Evolutionary conservation across 2,113 vertebrate species (phyloP).

Genomic region (Delphinus delphis): DNA sequence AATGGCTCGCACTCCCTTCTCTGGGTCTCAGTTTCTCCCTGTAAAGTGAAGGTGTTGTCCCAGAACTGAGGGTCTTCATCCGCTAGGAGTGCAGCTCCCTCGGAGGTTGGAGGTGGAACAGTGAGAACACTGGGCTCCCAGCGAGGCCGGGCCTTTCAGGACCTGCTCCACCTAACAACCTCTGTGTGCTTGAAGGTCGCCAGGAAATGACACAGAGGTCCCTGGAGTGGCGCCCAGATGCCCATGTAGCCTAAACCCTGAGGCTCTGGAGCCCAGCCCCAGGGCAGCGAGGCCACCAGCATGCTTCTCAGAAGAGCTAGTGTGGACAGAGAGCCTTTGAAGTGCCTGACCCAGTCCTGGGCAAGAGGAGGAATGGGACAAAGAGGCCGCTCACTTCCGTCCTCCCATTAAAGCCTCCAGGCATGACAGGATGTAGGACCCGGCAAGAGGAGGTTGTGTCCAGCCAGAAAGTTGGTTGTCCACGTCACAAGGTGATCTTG

Average conservation of each 20-base stretch:
- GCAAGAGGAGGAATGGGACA: neutral
- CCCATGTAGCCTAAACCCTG: neutral
- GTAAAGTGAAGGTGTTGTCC: neutral
- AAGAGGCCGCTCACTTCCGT: neutral
- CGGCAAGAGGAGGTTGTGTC: neutral
- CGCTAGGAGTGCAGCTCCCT: too few species aligned
- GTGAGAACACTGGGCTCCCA: neutral
- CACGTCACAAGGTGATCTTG: neutral
- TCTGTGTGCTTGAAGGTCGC: conserved; percentile 45
- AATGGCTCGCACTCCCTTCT: neutral
- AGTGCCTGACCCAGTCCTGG: neutral
- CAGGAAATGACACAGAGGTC: conserved; percentile 64
- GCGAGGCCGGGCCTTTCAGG: neutral
- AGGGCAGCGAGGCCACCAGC: neutral
- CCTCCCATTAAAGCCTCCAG: fast-evolving
- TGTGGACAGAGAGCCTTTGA: neutral
- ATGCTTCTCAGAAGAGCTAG: neutral
- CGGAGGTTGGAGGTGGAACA: neutral
- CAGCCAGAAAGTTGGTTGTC: neutral
- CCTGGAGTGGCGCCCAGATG: conserved; percentile 45
- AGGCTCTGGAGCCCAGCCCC: neutral
- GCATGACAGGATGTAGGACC: neutral
- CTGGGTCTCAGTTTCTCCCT: neutral
- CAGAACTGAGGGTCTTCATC: neutral
- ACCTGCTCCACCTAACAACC: conserved; percentile 49